These are phyloP conservation scores for Petaurus breviceps DNA, from an alignment of 2,113 vertebrate species.

Conservation along the genomic window DNA sequence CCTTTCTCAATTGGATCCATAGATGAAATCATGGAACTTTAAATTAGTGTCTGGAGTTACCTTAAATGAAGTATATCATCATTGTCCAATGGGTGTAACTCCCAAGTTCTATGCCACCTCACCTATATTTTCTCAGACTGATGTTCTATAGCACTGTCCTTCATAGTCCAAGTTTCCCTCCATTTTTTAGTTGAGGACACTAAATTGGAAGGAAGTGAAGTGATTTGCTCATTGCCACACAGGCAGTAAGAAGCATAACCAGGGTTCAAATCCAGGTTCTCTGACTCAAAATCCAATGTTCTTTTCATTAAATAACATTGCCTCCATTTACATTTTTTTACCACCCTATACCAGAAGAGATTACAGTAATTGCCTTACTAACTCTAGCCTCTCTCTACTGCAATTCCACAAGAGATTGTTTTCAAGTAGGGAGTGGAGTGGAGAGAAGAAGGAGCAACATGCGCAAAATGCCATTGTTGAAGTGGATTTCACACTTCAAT, in stretches of 20 bases:
- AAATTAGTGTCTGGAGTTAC: too few species aligned
- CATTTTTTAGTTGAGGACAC: neutral
- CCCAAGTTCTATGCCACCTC: too few species aligned
- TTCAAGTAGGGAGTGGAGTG: neutral
- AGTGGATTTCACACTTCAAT: constrained; percentile 27
- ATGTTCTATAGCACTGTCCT: too few species aligned
- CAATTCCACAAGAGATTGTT: neutral
- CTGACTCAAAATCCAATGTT: neutral
- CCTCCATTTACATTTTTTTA: neutral
- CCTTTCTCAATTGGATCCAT: too few species aligned
- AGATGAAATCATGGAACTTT: too few species aligned
- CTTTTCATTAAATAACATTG: neutral
- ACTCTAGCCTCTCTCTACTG: neutral
- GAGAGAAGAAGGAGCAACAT: neutral
- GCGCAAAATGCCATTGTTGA: constrained; percentile 27
- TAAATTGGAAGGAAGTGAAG: neutral
- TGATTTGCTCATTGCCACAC: neutral
- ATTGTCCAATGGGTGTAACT: too few species aligned
- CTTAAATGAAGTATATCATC: too few species aligned
- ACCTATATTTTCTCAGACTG: too few species aligned
- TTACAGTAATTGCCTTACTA: neutral
- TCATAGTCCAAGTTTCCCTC: too few species aligned
- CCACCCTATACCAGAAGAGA: neutral
- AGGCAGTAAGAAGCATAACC: neutral
- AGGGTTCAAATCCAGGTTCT: neutral